These are phyloP conservation scores for Passerina amoena DNA, from an alignment of 2,113 vertebrate genomes.

Conservation along the genomic window DNA sequence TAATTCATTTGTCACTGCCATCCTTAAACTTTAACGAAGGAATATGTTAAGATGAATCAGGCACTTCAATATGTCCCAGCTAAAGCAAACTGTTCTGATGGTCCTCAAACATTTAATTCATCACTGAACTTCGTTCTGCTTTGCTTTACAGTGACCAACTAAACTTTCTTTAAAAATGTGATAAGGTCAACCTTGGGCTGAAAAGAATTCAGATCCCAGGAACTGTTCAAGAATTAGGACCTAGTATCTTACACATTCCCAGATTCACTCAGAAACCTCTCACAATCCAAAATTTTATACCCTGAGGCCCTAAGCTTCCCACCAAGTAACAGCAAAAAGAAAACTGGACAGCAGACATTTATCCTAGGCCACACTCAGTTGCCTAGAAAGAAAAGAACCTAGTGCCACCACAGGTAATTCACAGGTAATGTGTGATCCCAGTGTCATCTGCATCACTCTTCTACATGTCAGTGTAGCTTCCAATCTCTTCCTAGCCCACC, in stretches of 20 bases:
- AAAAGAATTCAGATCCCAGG: background rate
- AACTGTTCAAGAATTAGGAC: background rate
- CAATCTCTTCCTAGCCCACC: background rate
- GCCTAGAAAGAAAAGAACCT: background rate
- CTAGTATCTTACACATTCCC: background rate
- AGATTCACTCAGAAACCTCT: background rate
- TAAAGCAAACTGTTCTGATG: background rate
- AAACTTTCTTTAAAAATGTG: background rate
- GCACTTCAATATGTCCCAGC: background rate
- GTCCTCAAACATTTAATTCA: background rate
- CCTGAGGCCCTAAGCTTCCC: background rate
- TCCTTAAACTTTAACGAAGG: background rate
- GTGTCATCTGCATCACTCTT: background rate
- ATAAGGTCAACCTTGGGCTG: background rate
- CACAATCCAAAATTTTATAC: background rate
- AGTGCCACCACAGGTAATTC: background rate
- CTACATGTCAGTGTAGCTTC: background rate
- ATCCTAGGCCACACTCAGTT: fast-evolving
- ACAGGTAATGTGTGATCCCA: background rate
- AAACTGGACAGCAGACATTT: background rate
- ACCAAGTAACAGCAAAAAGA: background rate
- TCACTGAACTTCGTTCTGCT: background rate
- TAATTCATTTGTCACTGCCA: background rate
- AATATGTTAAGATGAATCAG: background rate
- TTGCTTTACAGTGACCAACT: background rate